Percentiles rank a stretch among this genome's conserved stretches.
Conservation (phyloP, 2,113 vertebrate species). For the Thunnus thynnus region DNA sequence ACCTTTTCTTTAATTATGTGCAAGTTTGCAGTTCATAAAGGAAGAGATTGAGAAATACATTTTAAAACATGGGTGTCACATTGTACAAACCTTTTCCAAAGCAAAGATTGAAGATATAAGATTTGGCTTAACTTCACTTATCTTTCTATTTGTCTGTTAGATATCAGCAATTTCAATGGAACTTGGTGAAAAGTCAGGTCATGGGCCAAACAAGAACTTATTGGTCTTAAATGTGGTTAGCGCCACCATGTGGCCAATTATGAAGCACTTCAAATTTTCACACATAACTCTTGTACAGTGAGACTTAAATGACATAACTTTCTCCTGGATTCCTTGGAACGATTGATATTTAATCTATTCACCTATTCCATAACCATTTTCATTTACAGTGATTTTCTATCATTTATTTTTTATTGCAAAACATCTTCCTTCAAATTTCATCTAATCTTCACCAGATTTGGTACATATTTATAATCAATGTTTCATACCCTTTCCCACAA, state of each 20-base stretch:
- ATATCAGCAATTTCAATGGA: neutral
- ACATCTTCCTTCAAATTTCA: neutral
- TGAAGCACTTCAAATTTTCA: neutral
- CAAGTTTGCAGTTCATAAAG: neutral
- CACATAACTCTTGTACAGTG: neutral
- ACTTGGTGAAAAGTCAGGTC: neutral
- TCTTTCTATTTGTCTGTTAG: neutral
- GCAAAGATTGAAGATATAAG: neutral
- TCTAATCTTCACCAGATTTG: neutral
- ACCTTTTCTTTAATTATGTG: too few species aligned
- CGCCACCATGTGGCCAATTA: constrained; percentile 45
- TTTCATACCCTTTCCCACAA: neutral
- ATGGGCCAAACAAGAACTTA: neutral
- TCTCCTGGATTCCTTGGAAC: neutral
- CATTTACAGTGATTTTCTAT: neutral
- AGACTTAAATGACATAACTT: neutral
- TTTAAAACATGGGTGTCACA: neutral
- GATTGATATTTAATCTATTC: neutral
- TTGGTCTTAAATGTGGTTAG: constrained; percentile 1
- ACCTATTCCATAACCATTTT: neutral
- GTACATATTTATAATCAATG: neutral
- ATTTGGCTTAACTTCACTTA: neutral
- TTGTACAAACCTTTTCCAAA: neutral
- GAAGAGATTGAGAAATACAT: neutral
- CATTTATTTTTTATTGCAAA: neutral